These are phyloP conservation scores for Gallinago jamesoni DNA, from an alignment of 2,113 vertebrate species.

Conservation along the genomic window DNA sequence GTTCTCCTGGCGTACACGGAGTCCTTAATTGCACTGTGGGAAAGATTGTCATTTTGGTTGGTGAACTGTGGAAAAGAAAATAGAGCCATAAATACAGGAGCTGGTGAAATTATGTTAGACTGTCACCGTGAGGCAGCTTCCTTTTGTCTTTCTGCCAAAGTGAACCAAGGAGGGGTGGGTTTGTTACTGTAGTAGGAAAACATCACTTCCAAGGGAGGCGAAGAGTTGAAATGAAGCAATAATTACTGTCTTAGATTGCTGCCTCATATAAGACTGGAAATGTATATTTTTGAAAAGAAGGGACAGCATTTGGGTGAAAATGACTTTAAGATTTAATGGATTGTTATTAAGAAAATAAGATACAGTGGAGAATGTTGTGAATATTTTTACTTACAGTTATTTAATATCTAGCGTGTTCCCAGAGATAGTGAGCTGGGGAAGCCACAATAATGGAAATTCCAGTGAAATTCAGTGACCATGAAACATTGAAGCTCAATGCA, in stretches of 20 bases:
- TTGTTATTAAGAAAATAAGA: background rate
- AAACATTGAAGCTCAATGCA: background rate
- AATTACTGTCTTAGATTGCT: background rate
- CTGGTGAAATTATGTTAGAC: background rate
- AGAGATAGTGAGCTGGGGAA: background rate
- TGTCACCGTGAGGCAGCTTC: background rate
- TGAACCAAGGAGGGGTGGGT: background rate
- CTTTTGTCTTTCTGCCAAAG: background rate
- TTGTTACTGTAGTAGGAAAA: background rate
- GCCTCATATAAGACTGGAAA: background rate
- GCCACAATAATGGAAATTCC: background rate
- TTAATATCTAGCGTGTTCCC: background rate
- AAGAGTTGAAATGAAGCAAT: background rate
- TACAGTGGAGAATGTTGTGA: background rate
- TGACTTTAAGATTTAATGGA: background rate
- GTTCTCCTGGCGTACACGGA: background rate
- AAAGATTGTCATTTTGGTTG: background rate
- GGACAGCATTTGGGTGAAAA: background rate
- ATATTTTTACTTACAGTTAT: background rate
- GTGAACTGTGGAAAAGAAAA: background rate
- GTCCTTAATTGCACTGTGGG: background rate
- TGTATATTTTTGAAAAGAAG: background rate
- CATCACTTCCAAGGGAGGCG: background rate
- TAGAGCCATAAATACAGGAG: background rate
- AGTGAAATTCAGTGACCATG: background rate